Evolutionary conservation across 2,888 invertebrate genomes (phyloP), one percentile per base, ranked within the genome.

Genomic region (Rhagophthalmus giganteus): DNA sequence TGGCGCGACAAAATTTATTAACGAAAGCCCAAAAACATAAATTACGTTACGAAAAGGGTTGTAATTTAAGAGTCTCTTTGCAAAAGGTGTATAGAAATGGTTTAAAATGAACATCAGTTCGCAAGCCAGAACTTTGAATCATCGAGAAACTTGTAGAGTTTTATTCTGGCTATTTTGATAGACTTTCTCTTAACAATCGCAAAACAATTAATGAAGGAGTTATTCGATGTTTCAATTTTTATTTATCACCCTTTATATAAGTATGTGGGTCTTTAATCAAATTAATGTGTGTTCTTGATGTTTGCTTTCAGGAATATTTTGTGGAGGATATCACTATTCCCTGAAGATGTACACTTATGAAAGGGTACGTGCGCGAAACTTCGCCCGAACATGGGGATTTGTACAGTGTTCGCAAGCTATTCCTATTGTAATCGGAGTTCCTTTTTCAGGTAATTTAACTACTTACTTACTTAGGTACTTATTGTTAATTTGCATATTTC

Each of bases 291-390:
- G n/a, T n/a, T n/a, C n/a, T n/a, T n/a, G n/a, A n/a, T n/a, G n/a
- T n/a, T n/a, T n/a, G n/a, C n/a, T 69, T 73, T 1, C 69, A 86
- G 90, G 90, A 34, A 87, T 92, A 65, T 90, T 90, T 73, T 88
- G 88, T 70, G 93, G 93, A 31, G 92, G 90, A 2, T 92, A 91
- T 76, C 88, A 88, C 73, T 92, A 92, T 73, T 88, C 90, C 34
- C 77, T 93, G 55, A 92, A 92, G 76, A 89, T 92, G 85, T 92
- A 90, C 76, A 90, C 90, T 0, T 91, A 90, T 71, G 92, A 93
- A 74, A 79, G 90, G 52, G 91, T 93, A 14, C 78, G 90, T 39
- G 90, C 90, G 1, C 79, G 91, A 54, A 88, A 93, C 73, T 92
- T 92, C 69, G 89, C 91, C 0, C 79, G 90, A 41, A 90, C 91